Conservation (phyloP, 2,888 invertebrate species). For the Rotaria macrura region DNA sequence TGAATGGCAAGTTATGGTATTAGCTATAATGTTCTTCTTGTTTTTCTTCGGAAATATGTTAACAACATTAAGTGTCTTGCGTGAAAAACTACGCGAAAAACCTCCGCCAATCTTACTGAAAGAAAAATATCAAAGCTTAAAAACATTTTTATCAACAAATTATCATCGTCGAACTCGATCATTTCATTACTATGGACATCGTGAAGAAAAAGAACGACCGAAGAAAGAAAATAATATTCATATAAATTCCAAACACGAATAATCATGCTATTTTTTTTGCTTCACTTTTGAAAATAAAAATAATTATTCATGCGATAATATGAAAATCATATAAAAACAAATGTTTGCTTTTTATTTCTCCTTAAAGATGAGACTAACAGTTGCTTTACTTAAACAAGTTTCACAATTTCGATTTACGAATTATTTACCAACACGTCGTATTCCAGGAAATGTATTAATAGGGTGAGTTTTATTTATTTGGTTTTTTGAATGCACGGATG, state of each 20-base stretch:
- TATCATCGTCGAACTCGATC: background rate
- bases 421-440: background rate
- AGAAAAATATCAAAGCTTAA: slow-evolving; percentile 17
- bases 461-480: background rate
- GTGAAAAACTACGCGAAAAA: background rate
- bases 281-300: background rate
- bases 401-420: background rate
- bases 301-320: background rate
- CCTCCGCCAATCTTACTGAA: background rate
- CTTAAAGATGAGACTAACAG: background rate
- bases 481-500: too few relatives aligned
- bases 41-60: slow-evolving; percentile 78
- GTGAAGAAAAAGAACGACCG: background rate
- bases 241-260: background rate
- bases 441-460: background rate
- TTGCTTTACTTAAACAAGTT: background rate
- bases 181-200: background rate
- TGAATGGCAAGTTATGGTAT: slow-evolving; percentile 79
- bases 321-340: background rate
- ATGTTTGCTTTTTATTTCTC: background rate
- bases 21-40: slow-evolving; percentile 71
- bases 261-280: background rate
- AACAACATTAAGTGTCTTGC: slow-evolving; percentile 55
- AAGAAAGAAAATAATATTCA: background rate
- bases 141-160: background rate